These are phyloP conservation scores for Pterois miles DNA, from an alignment of 2,797 vertebrate species.

Conservation along the genomic window DNA sequence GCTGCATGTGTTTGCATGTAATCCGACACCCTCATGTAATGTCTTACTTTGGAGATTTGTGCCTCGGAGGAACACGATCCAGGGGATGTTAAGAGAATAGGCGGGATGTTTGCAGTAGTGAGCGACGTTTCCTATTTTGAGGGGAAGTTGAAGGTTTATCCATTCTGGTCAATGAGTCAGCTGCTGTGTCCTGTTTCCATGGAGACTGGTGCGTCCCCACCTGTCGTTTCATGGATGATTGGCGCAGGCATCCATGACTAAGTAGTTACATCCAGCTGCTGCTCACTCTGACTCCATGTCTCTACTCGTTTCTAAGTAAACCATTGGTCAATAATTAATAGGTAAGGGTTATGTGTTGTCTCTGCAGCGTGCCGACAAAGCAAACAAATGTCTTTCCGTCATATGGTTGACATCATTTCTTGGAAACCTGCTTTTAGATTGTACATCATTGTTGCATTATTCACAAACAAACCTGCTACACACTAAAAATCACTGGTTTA, in stretches of 20 bases:
- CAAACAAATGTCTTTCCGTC: neutral
- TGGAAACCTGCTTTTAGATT: neutral
- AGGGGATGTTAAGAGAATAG: slow-evolving; percentile 30
- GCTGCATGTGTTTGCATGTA: slow-evolving; percentile 59
- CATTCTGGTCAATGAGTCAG: slow-evolving; percentile 52
- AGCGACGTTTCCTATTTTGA: slow-evolving; percentile 45
- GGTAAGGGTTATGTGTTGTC: neutral
- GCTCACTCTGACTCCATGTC: slow-evolving; percentile 6
- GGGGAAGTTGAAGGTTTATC: slow-evolving; percentile 40
- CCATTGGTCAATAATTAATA: slow-evolving; percentile 19
- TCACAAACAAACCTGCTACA: neutral
- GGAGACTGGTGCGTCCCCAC: slow-evolving; percentile 3
- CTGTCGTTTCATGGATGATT: slow-evolving; percentile 20
- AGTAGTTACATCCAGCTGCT: slow-evolving; percentile 36
- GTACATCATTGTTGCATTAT: neutral
- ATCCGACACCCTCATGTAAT: slow-evolving; percentile 51
- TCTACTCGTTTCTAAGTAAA: slow-evolving; percentile 16
- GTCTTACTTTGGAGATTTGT: slow-evolving; percentile 9
- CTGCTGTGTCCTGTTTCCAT: slow-evolving; percentile 50
- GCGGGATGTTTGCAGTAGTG: slow-evolving; percentile 17
- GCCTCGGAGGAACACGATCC: neutral
- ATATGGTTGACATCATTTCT: neutral
- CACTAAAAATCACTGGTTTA: neutral
- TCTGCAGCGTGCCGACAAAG: neutral
- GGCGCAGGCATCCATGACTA: slow-evolving; percentile 60